Conservation (phyloP, 2,113 vertebrate genomes). For the Chaetura pelagica region DNA sequence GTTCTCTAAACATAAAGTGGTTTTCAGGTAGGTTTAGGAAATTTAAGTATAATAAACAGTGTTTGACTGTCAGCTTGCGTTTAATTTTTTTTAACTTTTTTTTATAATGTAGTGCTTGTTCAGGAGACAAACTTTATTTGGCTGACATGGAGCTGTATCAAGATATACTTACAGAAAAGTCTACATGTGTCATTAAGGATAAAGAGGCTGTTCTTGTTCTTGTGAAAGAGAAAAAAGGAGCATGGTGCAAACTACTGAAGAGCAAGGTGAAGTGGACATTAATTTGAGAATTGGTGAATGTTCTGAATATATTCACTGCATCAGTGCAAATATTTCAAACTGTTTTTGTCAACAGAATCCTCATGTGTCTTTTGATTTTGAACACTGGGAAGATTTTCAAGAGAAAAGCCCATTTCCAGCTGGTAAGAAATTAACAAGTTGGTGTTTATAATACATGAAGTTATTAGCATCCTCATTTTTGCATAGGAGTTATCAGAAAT, state of each 20-base stretch:
- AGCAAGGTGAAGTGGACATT: constrained; percentile 60
- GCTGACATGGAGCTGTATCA: constrained; percentile 75
- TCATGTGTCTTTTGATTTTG: constrained; percentile 77
- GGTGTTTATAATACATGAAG: not conserved
- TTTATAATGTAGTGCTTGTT: constrained; percentile 67
- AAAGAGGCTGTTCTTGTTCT: constrained; percentile 69
- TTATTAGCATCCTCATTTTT: not conserved
- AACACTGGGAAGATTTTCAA: constrained; percentile 75
- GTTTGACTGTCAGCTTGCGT: not conserved
- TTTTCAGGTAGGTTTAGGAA: constrained; percentile 77
- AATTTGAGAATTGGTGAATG: not conserved
- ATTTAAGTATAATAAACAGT: not conserved
- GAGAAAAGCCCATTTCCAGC: constrained; percentile 48
- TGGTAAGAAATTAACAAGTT: constrained; percentile 53
- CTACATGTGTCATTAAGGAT: constrained; percentile 38
- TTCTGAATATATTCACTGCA: not conserved
- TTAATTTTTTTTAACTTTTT: not conserved
- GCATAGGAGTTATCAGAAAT: not conserved
- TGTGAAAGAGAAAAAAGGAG: constrained; percentile 57
- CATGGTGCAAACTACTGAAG: constrained; percentile 71
- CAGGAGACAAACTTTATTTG: constrained; percentile 72
- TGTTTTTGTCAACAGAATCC: constrained; percentile 71
- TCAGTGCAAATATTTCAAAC: not conserved
- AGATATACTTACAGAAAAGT: constrained; percentile 61
- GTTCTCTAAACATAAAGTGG: constrained; percentile 70